Evolutionary conservation across 2,888 invertebrate genomes (phyloP), one percentile per base, ranked within the genome.

Genomic region (Nudaria mundana): DNA sequence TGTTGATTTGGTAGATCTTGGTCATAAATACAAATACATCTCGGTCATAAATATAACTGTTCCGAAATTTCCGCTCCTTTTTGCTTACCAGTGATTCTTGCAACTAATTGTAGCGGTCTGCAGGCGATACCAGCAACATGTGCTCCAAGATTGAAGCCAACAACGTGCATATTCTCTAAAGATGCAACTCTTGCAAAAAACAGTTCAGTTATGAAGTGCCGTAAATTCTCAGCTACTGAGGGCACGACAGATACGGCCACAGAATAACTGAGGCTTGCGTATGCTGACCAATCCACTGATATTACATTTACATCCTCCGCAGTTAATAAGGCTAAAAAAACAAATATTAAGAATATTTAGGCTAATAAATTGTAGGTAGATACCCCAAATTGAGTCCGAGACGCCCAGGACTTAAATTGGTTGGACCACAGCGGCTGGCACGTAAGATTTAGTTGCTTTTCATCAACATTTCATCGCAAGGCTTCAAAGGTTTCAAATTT

Each of bases 111-210:
- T 1, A 66, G 25, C 2, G 6, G 3, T 48, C 77, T 63, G 2
- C 72, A 76, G 30, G 73, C 56, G 13, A 61, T 63, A 1, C 81
- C 81, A 24, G 63, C 76, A 4, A 76, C 52, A 32, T 82, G 81
- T 4, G 81, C 81, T 10, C 82, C 81, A 2, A 81, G 68, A 30
- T 67, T 56, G 37, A 81, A 82, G 0, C 81, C 82, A 2, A 81
- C 65, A 3, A 31, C 22, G 3, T 31, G 31, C 7, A 31, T 31
- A n/a, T 31, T 31, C 4, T 22, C 18, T 5, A 31, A 31, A 8
- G 8, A 18, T 10, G 22, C 8, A 22, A 13, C 22, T 22, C 13
- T 3, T 1, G 20, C 22, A 5, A 5, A 5, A 3, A 31, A 1
- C 31, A 31, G 20, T 13, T 13, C n/a, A n/a, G 4, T 7, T 22